Evolutionary conservation across 2,888 invertebrate species (phyloP).

Genomic region (Brachyptera putata): DNA sequence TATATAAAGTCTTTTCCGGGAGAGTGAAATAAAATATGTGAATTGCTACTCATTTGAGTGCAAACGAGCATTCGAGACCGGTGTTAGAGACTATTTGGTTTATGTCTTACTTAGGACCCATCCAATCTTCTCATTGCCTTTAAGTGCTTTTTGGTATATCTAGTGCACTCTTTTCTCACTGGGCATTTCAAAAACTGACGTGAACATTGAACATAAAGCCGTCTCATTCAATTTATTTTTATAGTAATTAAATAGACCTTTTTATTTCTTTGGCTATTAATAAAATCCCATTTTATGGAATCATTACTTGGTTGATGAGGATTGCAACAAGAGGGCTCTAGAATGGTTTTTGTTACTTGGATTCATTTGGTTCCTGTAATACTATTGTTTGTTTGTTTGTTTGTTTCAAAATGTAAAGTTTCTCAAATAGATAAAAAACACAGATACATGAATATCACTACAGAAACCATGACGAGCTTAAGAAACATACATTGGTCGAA

Average conservation of each 20-base stretch:
- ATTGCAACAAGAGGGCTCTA: no score
- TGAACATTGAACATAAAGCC: neutral
- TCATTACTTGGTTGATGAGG: no score
- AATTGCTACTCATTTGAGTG: neutral
- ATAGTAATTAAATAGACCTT: slow-evolving; percentile 15
- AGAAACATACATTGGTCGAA: no score
- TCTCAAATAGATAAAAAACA: no score
- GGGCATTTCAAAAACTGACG: slow-evolving; percentile 9
- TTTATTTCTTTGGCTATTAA: neutral
- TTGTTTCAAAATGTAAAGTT: no score
- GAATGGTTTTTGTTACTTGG: no score
- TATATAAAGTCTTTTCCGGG: slow-evolving; percentile 1
- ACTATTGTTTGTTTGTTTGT: no score
- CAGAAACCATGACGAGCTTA: no score
- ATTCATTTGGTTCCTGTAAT: no score
- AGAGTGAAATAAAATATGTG: slow-evolving; percentile 3
- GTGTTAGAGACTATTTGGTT: slow-evolving; percentile 11
- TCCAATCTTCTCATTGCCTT: slow-evolving; percentile 17
- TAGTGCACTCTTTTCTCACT: neutral
- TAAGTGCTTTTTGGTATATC: slow-evolving; percentile 3
- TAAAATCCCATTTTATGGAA: neutral
- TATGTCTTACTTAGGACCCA: slow-evolving; percentile 13
- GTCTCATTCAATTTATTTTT: slow-evolving; percentile 18
- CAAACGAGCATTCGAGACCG: neutral
- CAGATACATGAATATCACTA: no score